Conservation (phyloP, 2,113 vertebrate genomes). For the Drymodes brunneopygia region DNA sequence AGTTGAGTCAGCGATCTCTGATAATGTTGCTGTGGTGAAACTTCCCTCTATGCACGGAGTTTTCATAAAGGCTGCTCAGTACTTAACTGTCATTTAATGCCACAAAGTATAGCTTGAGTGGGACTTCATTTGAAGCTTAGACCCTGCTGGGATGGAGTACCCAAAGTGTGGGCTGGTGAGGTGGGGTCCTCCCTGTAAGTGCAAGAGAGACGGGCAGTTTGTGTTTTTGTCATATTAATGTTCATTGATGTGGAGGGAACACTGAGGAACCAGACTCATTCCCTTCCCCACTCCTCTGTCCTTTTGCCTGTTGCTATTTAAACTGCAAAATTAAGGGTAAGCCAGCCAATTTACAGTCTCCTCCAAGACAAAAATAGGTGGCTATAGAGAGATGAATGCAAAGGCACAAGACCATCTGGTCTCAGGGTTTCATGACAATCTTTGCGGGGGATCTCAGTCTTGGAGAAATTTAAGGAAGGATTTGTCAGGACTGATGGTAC, state of each 20-base stretch:
- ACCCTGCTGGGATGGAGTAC: background rate
- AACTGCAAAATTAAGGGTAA: background rate
- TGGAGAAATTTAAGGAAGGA: background rate
- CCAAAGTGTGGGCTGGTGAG: background rate
- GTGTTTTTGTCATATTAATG: background rate
- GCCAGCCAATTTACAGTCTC: background rate
- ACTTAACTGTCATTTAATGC: constrained; percentile 18
- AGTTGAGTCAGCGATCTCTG: constrained; percentile 14
- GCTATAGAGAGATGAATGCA: background rate
- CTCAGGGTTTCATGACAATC: background rate
- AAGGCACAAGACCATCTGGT: background rate
- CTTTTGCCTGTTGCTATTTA: background rate
- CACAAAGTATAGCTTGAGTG: constrained; percentile 27
- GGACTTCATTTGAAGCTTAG: background rate
- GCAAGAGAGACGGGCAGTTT: background rate
- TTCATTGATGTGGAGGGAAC: background rate
- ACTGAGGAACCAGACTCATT: background rate
- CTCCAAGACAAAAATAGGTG: background rate
- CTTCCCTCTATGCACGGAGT: background rate
- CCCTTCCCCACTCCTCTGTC: background rate
- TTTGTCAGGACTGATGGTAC: background rate
- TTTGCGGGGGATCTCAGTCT: background rate
- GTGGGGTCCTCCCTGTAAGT: background rate
- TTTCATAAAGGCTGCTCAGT: constrained; percentile 18
- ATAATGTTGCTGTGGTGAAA: constrained; percentile 48